Conservation (phyloP, 1,140 invertebrate species). For the Atta colombica region DNA sequence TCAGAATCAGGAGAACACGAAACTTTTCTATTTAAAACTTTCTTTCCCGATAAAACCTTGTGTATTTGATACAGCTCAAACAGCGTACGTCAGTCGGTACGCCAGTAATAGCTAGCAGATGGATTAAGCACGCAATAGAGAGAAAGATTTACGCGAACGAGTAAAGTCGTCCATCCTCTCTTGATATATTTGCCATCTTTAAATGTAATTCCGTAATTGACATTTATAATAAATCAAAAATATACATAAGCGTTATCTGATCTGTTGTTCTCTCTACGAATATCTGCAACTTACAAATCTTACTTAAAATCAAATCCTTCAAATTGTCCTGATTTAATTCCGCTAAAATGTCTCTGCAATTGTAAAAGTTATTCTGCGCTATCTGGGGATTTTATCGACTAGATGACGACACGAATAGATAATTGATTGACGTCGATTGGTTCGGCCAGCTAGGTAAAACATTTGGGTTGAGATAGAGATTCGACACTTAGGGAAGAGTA, state of each 20-base stretch:
- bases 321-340: neutral
- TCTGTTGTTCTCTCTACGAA: neutral
- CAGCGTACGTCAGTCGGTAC: slow-evolving; percentile 29
- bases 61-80: slow-evolving; percentile 39
- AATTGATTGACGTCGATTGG: slow-evolving; percentile 51
- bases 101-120: neutral
- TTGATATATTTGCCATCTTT: slow-evolving; percentile 44
- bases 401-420: slow-evolving; percentile 41
- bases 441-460: slow-evolving; percentile 39
- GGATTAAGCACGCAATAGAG: slow-evolving; percentile 62
- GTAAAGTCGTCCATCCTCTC: slow-evolving; percentile 52
- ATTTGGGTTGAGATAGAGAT: slow-evolving; percentile 17
- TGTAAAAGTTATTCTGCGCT: slow-evolving; percentile 23
- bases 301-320: neutral
- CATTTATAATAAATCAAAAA: slow-evolving; percentile 9
- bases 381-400: slow-evolving; percentile 34
- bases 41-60: slow-evolving; percentile 48
- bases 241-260: neutral
- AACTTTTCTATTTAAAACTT: slow-evolving; percentile 77
- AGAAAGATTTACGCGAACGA: slow-evolving; percentile 61
- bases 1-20: slow-evolving; percentile 45
- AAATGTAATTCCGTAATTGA: slow-evolving; percentile 20
- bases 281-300: neutral
- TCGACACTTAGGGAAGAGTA: slow-evolving; percentile 36
- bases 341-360: slow-evolving; percentile 27